Evolutionary conservation across 2,113 vertebrate species (phyloP).

Genomic region (Columba janthina): DNA sequence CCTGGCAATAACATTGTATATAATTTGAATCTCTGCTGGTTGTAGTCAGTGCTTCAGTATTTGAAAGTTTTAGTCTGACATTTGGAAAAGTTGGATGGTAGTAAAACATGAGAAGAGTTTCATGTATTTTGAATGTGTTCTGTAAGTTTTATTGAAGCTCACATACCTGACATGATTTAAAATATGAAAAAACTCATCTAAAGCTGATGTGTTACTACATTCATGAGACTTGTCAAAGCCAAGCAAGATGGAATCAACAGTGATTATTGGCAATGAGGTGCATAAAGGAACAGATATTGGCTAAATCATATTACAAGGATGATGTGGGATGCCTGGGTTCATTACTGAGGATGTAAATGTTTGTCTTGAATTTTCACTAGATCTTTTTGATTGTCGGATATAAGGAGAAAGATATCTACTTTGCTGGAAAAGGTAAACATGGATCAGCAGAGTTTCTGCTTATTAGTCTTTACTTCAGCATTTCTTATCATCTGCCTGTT

Average conservation of each 20-base stretch:
- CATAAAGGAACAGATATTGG: not conserved
- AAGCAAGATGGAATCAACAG: not conserved
- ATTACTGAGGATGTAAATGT: not conserved
- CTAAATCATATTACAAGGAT: not conserved
- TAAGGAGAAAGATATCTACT: not conserved
- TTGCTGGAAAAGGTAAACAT: not conserved
- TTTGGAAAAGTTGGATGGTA: not conserved
- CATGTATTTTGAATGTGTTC: not conserved
- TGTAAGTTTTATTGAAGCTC: not conserved
- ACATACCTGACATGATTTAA: not conserved
- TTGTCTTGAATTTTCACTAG: not conserved
- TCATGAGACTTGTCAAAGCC: not conserved
- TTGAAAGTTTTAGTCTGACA: not conserved
- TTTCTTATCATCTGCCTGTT: not conserved
- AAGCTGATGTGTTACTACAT: not conserved
- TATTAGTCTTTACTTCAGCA: not conserved
- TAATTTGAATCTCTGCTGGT: not conserved
- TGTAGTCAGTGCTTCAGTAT: not conserved
- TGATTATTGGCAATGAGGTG: not conserved
- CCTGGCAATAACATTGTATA: not conserved
- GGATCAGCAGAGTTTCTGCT: not conserved
- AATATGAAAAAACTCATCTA: not conserved
- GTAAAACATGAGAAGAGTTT: not conserved
- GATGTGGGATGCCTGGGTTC: not conserved
- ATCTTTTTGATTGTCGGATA: not conserved